Evolutionary conservation across 30 jellyfish, hydroid and myxozoan species (phyloP), one percentile per base, ranked within the genome.

Genomic region (Chrysaora quinquecirrha): DNA sequence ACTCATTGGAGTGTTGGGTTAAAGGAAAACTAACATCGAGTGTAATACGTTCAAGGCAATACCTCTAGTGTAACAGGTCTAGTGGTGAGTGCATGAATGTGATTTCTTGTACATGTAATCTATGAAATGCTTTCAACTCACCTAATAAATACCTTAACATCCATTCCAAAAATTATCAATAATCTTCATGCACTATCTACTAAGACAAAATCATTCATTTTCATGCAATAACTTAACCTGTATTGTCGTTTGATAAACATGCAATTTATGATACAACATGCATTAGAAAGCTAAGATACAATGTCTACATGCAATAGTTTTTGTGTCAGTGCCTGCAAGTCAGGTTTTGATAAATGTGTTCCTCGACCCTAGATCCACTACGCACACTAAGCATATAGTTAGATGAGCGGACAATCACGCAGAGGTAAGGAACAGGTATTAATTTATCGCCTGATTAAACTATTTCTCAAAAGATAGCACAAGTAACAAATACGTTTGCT

Each of bases 121-220:
- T 52, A 19, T 9, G 19, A 52, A 52, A 25, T 52, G 24, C 68
- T 4, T 3, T 9, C 9, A 52, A 52, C 68, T 52, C 19, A 52
- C 68, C 68, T 4, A 52, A 20, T 20, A 19, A 16, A 6, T 43
- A 16, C 9, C 16, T 52, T 52, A 6, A 38, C 14, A 38, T 52
- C 68, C 68, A 52, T 2, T 52, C 68, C 68, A 52, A 10, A 3
- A 3, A 52, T 4, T 52, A 52, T 52, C 29, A 52, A 52, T 3
- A 3, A 52, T 52, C 68, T 52, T 52, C 68, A 52, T 52, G 68
- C 68, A 52, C 68, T 52, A 52, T 52, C 68, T 52, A 52, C 68
- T 52, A 20, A 52, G 68, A 52, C 25, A 20, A 52, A 52, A 52
- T 52, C 29, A 20, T 52, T 52, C 16, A 43, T 16, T 6, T 43